phyloP scores from a whole-genome alignment of 2,797 vertebrate genomes.

The Takifugu ocellatus region DNA sequence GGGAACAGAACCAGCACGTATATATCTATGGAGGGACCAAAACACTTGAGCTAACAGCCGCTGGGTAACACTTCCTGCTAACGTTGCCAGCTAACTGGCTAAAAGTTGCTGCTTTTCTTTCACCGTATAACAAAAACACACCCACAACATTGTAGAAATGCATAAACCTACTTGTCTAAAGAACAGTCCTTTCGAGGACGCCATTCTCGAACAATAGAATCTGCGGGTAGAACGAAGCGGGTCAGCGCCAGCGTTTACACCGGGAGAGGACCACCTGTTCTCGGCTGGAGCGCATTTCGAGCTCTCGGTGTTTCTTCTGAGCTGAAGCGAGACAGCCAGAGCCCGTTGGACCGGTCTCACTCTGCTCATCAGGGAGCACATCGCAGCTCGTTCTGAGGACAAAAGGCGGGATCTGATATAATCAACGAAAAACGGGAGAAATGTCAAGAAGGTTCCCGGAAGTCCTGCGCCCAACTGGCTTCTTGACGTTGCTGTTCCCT shows the following conservation, averaged over 20 bases:
- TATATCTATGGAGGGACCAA: too few relatives aligned
- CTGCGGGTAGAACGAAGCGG: constrained; percentile 19
- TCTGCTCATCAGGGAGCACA: constrained; percentile 50
- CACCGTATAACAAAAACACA: accelerated
- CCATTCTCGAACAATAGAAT: constrained; percentile 48
- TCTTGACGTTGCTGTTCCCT: too few relatives aligned
- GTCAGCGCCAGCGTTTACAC: accelerated
- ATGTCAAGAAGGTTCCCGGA: too few relatives aligned
- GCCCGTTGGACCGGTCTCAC: constrained; percentile 7
- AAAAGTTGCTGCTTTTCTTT: background rate
- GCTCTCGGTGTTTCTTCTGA: constrained; percentile 19
- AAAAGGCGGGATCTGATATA: too few relatives aligned
- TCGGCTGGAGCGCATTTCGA: constrained; percentile 29
- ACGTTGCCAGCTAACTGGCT: background rate
- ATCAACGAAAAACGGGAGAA: too few relatives aligned
- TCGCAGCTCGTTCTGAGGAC: background rate
- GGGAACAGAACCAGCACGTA: too few relatives aligned
- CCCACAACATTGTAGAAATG: too few relatives aligned
- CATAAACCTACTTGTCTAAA: constrained; percentile 67
- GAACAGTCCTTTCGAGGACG: constrained; percentile 43
- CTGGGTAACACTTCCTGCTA: constrained; percentile 2
- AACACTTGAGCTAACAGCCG: constrained; percentile 18
- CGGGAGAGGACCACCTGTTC: constrained; percentile 9
- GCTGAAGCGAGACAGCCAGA: constrained; percentile 33
- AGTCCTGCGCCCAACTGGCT: too few relatives aligned